Evolutionary conservation across 92 coral and sea anemone species (phyloP), one percentile per base, ranked within the genome.

Genomic region (Phenganax stokvisi): DNA sequence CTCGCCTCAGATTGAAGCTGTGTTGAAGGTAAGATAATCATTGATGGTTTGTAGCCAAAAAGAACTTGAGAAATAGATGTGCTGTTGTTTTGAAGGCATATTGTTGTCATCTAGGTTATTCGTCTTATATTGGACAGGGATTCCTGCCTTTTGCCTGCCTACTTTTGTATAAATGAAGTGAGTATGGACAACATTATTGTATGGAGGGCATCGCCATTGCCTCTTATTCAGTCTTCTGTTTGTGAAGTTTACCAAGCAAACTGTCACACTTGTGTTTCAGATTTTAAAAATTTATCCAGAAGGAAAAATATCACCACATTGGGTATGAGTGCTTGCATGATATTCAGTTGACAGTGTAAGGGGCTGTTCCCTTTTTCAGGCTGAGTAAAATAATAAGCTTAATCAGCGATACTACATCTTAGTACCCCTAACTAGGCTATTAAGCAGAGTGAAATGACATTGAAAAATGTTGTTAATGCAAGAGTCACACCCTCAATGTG

Each of bases 111-210:
- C 55, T 52, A 93, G 98, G 89, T 91, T 84, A 86, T 91, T 10
- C 97, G 89, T 71, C 89, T 91, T 57, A 88, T 93, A 72, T 85
- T 93, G 80, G 98, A 93, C 83, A 87, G 98, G 62, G 91, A 93
- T 82, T 89, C 97, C 16, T 91, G 98, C 78, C 91, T 93, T 20
- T 74, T 93, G 12, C 98, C 98, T 31, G 98, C 98, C 10, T 93
- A 93, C 73, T 93, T 93, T 88, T 96, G 90, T 44, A 91, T 93
- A 56, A 93, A 92, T 77, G 98, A 93, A 97, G 98, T 93, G 71
- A 63, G 76, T 7, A 12, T 10, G 7, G 30, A 69, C 10, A 30
- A 69, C 7, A 69, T 51, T 37, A 37, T 37, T 37, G 47, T 37
- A 37, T 59, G 16, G 65, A 25, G 16, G n/a, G n/a, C 65, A 13